Evolutionary conservation across 2,888 invertebrate species (phyloP).

Genomic region (Anarsia innoxiella): DNA sequence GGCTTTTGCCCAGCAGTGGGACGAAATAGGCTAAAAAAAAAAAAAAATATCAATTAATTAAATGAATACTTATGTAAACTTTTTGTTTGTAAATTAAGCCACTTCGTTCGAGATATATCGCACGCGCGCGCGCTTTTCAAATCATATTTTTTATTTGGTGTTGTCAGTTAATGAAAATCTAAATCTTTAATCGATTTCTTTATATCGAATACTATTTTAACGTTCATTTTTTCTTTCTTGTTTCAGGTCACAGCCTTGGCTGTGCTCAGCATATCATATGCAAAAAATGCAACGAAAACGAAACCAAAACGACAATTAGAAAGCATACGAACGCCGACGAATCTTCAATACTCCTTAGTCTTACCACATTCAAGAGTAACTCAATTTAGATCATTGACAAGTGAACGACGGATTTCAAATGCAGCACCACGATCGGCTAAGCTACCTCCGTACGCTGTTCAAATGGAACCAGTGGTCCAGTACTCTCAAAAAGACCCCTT

Average conservation of each 20-base stretch:
- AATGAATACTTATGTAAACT: no score
- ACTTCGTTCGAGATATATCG: no score
- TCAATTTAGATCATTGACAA: slow-evolving; percentile 67
- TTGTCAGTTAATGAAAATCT: no score
- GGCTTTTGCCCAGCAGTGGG: no score
- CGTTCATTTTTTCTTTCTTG: slow-evolving; percentile 23
- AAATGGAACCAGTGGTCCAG: slow-evolving; percentile 86
- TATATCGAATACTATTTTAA: no score
- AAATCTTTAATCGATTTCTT: no score
- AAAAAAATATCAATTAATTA: no score
- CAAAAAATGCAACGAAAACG: slow-evolving; percentile 62
- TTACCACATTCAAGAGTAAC: slow-evolving; percentile 73
- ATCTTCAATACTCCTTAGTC: slow-evolving; percentile 76
- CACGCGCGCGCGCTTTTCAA: no score
- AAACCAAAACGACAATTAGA: slow-evolving; percentile 74
- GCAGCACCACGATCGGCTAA: slow-evolving; percentile 60
- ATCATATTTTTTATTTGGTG: not conserved
- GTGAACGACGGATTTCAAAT: slow-evolving; percentile 72
- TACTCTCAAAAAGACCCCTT: slow-evolving; percentile 87
- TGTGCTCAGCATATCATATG: slow-evolving; percentile 68
- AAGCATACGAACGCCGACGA: slow-evolving; percentile 72
- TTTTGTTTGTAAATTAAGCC: no score
- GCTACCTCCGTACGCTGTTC: slow-evolving; percentile 83
- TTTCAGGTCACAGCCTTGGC: slow-evolving; percentile 76
- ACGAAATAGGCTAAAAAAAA: no score